Base-by-base conservation (phyloP, 2,888 invertebrate species). In the Drosophila nigritarsus region DNA sequence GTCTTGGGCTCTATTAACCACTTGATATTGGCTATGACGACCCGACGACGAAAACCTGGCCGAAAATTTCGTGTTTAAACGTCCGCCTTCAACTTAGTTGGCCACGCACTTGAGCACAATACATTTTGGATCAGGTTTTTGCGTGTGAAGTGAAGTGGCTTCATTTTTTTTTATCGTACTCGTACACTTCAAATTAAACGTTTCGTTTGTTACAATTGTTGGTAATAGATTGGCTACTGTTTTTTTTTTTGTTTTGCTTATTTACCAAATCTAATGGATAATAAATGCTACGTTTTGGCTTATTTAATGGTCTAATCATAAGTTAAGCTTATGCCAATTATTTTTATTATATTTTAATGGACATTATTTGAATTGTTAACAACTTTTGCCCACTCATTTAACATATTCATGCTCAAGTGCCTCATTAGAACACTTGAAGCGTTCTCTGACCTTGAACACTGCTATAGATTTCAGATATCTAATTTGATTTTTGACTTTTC, bases 101-200 rank as follows among this genome's bases (percentile, higher is more conserved):
- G 66, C 67, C 40, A 76, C 65, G 72, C 80, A 81, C 83, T 81
- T 71, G 59, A 80, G 65, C 48, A 68, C 73, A 81, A 78, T 74
- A 80, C 77, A 80, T 85, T 80, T 81, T 77, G 71, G 78, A 80
- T 78, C 78, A 77, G 83, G 75, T 85, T 78, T 89, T 83, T 65
- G 66, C 60, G 62, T 45, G 50, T 82, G 53, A 78, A 87, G 34
- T 82, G 51, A 78, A 87, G 87, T 82, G 76, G 45, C 59, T 62
- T 50, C 18, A 24, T 24, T 54, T 61, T 50, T n/a, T 6, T 15
- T 51, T 51, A 30, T 38, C 7, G 18, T 3, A 15, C 51, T 56
- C 42, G 70, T 36, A 50, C 53, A 54, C 66, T 63, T 50, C 27
- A 40, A 48, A 27, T 40, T 20, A 48, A 53, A 61, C 53, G 42